Base-by-base conservation (phyloP, 2,888 invertebrate species). In the Steromphala cineraria region DNA sequence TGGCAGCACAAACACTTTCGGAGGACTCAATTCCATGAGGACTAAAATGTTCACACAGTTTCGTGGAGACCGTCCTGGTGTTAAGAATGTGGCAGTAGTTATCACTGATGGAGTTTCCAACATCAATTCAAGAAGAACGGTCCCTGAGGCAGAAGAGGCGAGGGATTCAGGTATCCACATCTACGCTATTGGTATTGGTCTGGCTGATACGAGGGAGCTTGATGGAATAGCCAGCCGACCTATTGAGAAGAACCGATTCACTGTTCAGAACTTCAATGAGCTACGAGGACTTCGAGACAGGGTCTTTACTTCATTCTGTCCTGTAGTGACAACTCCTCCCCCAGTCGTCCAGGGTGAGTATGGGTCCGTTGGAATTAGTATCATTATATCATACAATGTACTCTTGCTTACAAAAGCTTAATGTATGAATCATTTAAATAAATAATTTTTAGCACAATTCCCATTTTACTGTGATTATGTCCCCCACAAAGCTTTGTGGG, bases 31-130 rank as follows among this genome's bases (percentile, higher is more conserved):
- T 52, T 80, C 82, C 15, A 89, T 90, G 84, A 81, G 87, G 8
- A 81, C 83, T n/a, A 53, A 79, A 7, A 89, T 92, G 91, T 92
- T 91, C 81, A 85, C 86, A 0, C 67, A 84, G 15, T 79, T 71
- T 10, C 88, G 88, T 46, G 92, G 92, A 15, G 92, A 91, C 79
- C 83, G 92, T 13, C 81, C 85, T 10, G 79, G 75, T 62, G 90
- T 89, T 3, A 80, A 80, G 8, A 86, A 89, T 76, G 81, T 90
- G 17, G 84, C 85, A n/a, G 75, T 91, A 13, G 78, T 91, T n/a
- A 81, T 91, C 31, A 89, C 90, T 0, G 92, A 92, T 81, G 92
- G 92, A 21, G 78, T 89, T 31, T 91, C 91, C 21, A 92, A 91
- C 77, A 89, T 92, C 53, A 90, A 92, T 82, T 81, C 87, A 0